Evolutionary conservation across 1,140 invertebrate genomes (phyloP), one percentile per base, ranked within the genome.

Genomic region (Diploscapter pachys): DNA sequence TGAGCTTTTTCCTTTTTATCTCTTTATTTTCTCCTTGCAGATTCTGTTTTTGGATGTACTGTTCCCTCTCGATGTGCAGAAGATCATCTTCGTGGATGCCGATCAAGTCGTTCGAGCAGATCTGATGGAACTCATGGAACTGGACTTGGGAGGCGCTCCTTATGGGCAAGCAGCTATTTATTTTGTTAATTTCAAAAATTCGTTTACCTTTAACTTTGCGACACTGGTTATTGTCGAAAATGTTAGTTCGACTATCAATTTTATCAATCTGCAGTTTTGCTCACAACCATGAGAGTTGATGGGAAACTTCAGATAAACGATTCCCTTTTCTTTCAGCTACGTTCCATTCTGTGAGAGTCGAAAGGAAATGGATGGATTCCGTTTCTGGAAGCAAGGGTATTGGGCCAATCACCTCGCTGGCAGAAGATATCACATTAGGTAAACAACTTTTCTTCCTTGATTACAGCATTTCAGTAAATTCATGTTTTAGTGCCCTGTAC

Each of bases 41-140:
- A 99, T 99, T 77, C 89, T 99, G 0, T 99, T 99, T 88, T 88
- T 99, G 3, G 97, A 99, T 86, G 97, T 99, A 2, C 88, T 99
- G 2, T 99, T 99, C 87, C 97, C 97, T 2, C 88, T 99, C 3
- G 92, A 95, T 86, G 93, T 99, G 4, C 96, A 97, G 84, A 99
- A 99, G 88, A 96, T 99, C 80, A 98, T 99, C 82, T 99, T 98
- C 87, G 96, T 99, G 49, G 97, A 99, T 88, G 97, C 97, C 72
- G 97, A 99, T 90, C 96, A 98, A 89, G 94, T 98, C 84, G 96
- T 99, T 0, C 89, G 96, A 81, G 91, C 95, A 11, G 96, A 99
- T 88, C 89, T 99, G 79, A 96, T 96, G 87, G 96, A 99, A 87
- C 87, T 99, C 13, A 91, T 93, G 74, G 92, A 96, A 79, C 89